phyloP scores from a whole-genome alignment of 2,113 vertebrate genomes.

The Raja brachyura region DNA sequence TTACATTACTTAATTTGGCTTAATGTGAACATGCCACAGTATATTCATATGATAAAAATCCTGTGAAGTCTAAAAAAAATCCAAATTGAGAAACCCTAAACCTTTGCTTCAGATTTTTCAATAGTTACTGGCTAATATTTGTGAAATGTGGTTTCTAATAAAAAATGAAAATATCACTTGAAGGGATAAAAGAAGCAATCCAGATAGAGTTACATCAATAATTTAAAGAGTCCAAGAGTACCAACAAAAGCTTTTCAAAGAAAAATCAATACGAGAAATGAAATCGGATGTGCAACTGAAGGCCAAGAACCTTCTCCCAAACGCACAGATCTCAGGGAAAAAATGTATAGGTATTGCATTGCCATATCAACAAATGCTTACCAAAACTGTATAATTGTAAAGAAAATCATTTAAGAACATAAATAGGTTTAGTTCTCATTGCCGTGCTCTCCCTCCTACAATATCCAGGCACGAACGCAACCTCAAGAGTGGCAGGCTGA shows the following conservation, averaged over 20 bases:
- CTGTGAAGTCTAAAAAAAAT: background rate
- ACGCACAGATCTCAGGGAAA: background rate
- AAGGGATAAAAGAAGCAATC: background rate
- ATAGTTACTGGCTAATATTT: background rate
- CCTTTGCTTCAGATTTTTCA: background rate
- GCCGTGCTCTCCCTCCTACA: too few species aligned
- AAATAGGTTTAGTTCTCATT: too few species aligned
- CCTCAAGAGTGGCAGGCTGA: too few species aligned
- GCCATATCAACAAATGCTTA: background rate
- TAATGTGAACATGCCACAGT: background rate
- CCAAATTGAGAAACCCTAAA: background rate
- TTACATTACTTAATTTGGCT: background rate
- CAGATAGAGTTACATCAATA: background rate
- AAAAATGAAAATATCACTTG: background rate
- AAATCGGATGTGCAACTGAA: background rate
- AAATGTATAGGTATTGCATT: background rate
- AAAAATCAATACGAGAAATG: background rate
- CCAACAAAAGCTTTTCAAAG: background rate
- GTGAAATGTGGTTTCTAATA: background rate
- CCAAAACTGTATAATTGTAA: background rate
- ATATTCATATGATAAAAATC: background rate
- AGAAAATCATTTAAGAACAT: background rate
- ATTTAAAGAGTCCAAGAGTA: background rate
- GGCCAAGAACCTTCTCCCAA: background rate
- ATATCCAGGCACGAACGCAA: too few species aligned